Base-by-base conservation (phyloP, 2,888 invertebrate genomes). In the Osmoderma eremita region DNA sequence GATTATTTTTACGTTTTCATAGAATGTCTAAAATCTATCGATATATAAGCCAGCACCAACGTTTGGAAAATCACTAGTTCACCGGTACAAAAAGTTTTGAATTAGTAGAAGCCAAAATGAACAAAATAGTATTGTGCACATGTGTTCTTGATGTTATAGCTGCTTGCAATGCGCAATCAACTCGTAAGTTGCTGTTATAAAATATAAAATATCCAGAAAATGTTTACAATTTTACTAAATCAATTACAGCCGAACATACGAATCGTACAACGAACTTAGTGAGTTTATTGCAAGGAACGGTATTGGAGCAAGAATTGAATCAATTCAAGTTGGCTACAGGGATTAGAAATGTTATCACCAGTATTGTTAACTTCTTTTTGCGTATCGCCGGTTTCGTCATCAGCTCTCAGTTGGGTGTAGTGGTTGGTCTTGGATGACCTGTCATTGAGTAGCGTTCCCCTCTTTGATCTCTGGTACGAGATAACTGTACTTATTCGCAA, bases 1-100 rank as follows among this genome's bases (percentile, higher is more conserved):
- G 45, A 48, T 61, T 61, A 61, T 45, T 30, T 61, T 61, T 30
- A 61, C 20, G 24, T 48, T 18, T 61, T 61, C 58, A 45, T 15
- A 24, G 58, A 61, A 61, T 15, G 12, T 10, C 15, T 20, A 4
- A 12, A 24, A 17, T 24, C 2, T 17, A 48, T 12, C 24, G 45
- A 61, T 61, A 61, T 61, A 61, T 61, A 61, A 61, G 15, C 24
- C 45, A 20, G 22, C 3, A 10, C 6, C 3, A 12, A 22, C 12
- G 10, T 1, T 13, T 15, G 15, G 5, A 12, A 17, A 24, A 3
- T 8, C 10, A 30, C 6, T n/a, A 48, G 48, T 48, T 3, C 6
- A 45, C 36, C 30, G 5, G 5, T 30, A 5, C 1, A 30, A 15
- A n/a, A 24, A 15, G 10, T 15, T n/a, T 45, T 12, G 39, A 61